A percentile compares a stretch with the other conserved stretches of the same genome.
Evolutionary conservation across 2,888 invertebrate genomes (phyloP).

Genomic region (Drosophila rubida): DNA sequence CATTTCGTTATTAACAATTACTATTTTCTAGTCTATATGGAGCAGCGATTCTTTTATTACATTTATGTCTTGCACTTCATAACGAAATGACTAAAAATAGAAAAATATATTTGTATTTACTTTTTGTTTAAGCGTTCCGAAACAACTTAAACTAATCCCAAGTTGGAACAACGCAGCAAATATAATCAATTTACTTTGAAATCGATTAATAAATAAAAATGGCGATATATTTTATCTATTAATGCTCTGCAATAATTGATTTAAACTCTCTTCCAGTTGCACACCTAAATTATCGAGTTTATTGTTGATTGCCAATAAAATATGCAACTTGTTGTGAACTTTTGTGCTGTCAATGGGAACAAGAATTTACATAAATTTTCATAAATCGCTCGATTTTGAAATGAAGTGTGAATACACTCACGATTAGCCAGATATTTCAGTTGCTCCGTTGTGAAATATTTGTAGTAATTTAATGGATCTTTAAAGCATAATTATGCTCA

Average conservation of each 20-base stretch:
- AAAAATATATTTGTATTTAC: too few species aligned
- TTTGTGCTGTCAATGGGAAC: constrained; percentile 4
- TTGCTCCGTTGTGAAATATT: not conserved
- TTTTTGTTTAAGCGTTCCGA: too few species aligned
- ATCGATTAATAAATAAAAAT: too few species aligned
- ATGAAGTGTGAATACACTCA: not conserved
- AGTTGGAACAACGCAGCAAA: too few species aligned
- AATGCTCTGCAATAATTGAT: too few species aligned
- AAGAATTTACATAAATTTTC: constrained; percentile 8
- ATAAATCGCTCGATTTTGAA: not conserved
- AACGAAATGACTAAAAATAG: too few species aligned
- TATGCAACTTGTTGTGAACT: not conserved
- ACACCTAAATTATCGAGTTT: not conserved
- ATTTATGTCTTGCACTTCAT: not conserved
- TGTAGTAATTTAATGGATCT: not conserved
- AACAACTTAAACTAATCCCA: too few species aligned
- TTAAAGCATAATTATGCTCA: constrained; percentile 1
- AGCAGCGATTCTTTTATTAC: not conserved
- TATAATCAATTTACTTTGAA: too few species aligned
- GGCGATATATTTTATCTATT: too few species aligned
- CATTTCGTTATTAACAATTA: not conserved
- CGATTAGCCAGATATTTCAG: not conserved
- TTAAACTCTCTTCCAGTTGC: too few species aligned
- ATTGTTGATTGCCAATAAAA: constrained; percentile 7
- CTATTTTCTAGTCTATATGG: not conserved